Evolutionary conservation across 2,888 invertebrate genomes (phyloP), one percentile per base, ranked within the genome.

Genomic region (Cylindroiulus punctatus): DNA sequence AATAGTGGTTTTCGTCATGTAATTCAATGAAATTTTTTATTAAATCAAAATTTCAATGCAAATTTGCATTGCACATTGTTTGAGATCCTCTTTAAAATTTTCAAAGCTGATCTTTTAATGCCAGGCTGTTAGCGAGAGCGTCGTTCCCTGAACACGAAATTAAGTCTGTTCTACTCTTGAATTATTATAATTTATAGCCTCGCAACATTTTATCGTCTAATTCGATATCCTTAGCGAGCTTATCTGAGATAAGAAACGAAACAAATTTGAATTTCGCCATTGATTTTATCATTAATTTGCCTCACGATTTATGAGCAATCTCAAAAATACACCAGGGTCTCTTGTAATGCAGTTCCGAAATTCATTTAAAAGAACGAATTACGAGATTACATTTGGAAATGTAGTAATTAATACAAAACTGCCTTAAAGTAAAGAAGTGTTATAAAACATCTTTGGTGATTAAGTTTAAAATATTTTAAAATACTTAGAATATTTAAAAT

Each of bases 261-360:
- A 57, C 57, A 57, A 57, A 57, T 57, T 57, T 57, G 22, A 57
- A 57, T 57, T 57, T 57, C n/a, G 1, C 4, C 57, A 57, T 57
- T 57, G 57, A 57, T 57, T 57, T 57, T 57, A 57, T 57, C 57
- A 57, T 57, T 57, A 57, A 57, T 57, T 57, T 22, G 57, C 57
- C 22, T 57, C 57, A n/a, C 57, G 57, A 57, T 57, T 57, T 57
- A 57, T 57, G 57, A 57, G n/a, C 57, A 2, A n/a, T 22, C 1
- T 57, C 1, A 19, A 19, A 57, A 22, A 22, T n/a, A 5, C 14
- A 57, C 22, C n/a, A n/a, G 14, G 19, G 14, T 40, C 8, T 7
- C 40, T 7, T 40, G 40, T 40, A 40, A 4, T 40, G 40, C 5
- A 7, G 40, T 40, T 40, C 8, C 5, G 40, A 40, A 40, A 8